These are phyloP conservation scores for Escarpia spicata DNA, from an alignment of 2,888 invertebrate genomes.

Conservation along the genomic window DNA sequence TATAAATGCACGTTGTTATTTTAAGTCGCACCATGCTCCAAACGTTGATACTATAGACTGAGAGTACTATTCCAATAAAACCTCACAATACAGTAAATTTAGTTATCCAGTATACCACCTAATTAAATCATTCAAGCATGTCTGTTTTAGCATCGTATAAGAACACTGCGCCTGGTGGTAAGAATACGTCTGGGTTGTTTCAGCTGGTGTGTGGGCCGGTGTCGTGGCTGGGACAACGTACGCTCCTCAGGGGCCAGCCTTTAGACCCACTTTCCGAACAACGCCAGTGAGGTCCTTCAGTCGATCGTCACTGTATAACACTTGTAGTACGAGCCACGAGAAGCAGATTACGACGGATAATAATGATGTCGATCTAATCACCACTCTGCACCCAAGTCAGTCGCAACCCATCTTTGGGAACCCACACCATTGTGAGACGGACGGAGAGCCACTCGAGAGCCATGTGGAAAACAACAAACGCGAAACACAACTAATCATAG, in stretches of 20 bases:
- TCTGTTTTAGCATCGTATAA: neutral
- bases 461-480: neutral
- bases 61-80: too few species aligned
- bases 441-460: neutral
- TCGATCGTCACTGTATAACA: neutral
- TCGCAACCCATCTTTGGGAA: constrained; percentile 21
- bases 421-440: neutral
- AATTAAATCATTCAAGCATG: neutral
- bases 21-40: too few species aligned
- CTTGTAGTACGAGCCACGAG: neutral
- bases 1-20: neutral
- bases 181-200: constrained; percentile 30
- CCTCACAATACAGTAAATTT: too few species aligned
- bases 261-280: constrained; percentile 13
- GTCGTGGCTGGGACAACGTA: constrained; percentile 47
- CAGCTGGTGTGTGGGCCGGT: constrained; percentile 51
- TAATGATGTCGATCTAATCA: neutral
- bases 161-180: neutral
- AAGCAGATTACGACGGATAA: neutral
- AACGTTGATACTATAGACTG: too few species aligned
- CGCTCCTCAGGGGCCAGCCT: constrained; percentile 17
- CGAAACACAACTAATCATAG: neutral
- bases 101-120: too few species aligned
- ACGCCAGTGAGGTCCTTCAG: neutral
- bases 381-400: constrained; percentile 3